These are phyloP conservation scores for Monochamus saltuarius DNA, from an alignment of 1,140 invertebrate species.

Conservation along the genomic window DNA sequence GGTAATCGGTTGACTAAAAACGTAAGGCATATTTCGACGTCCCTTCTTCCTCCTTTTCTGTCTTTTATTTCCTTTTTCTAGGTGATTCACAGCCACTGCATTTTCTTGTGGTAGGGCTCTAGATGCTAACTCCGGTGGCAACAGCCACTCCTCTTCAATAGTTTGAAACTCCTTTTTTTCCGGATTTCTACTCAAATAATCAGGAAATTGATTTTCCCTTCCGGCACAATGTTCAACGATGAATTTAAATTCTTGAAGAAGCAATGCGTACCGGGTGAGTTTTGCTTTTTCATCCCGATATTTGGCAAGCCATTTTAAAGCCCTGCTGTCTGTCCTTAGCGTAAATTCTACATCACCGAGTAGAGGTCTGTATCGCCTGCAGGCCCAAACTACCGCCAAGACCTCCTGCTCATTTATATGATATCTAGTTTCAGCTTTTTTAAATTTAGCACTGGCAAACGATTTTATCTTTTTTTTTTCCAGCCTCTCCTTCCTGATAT, in stretches of 20 bases:
- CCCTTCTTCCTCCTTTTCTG: no score
- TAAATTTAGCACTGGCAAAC: conserved; percentile 24
- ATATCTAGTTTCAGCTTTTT: conserved; percentile 12
- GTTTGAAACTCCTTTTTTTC: no score
- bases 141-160: no score
- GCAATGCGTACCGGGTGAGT: conserved; percentile 39
- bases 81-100: no score
- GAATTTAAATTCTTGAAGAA: conserved; percentile 39
- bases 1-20: no score
- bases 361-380: conserved; percentile 44
- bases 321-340: conserved; percentile 17
- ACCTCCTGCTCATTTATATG: conserved; percentile 49
- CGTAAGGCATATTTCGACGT: no score
- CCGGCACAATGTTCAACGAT: conserved; percentile 31
- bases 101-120: no score
- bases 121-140: no score
- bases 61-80: no score
- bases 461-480: conserved; percentile 15
- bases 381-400: conserved; percentile 51
- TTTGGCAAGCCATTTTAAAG: conserved; percentile 34
- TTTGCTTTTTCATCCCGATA: conserved; percentile 36
- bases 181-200: no score
- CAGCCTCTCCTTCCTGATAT: conserved; percentile 30
- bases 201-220: conserved; percentile 27
- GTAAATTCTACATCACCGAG: conserved; percentile 35